A percentile compares a stretch with the other conserved stretches of the same genome.
Conservation (phyloP, 2,113 vertebrate species). For the Heterocephalus glaber region DNA sequence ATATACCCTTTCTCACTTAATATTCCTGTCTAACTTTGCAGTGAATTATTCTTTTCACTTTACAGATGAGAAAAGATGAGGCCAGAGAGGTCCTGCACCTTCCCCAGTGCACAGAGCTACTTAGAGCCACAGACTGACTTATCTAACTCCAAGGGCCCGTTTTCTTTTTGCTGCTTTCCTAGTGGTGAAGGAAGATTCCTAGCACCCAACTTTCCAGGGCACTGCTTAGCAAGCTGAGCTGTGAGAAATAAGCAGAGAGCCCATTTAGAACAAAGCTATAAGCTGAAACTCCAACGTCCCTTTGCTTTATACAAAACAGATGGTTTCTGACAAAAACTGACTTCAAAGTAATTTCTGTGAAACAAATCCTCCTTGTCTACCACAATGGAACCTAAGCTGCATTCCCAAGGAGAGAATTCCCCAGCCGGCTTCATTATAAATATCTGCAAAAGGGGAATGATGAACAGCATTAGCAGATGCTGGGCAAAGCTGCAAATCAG, state of each 20-base stretch:
- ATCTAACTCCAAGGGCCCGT: neutral
- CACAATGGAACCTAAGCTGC: conserved; percentile 40
- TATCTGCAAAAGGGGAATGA: neutral
- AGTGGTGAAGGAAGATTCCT: neutral
- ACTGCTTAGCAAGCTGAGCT: conserved; percentile 14
- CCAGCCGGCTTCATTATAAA: neutral
- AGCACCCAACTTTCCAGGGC: neutral
- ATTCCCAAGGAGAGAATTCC: conserved; percentile 37
- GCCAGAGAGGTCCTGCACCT: neutral
- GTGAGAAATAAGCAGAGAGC: conserved; percentile 29
- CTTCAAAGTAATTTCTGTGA: conserved; percentile 70
- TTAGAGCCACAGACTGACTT: neutral
- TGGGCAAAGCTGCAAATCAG: neutral
- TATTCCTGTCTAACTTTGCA: neutral
- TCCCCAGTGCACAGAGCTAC: neutral
- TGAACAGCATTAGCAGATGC: neutral
- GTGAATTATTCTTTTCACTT: neutral
- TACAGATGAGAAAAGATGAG: neutral
- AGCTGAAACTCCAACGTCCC: conserved; percentile 13
- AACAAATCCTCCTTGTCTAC: conserved; percentile 61
- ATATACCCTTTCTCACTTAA: neutral
- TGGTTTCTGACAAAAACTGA: conserved; percentile 65
- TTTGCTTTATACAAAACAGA: conserved; percentile 68
- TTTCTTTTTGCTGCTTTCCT: neutral
- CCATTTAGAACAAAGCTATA: conserved; percentile 60